Conservation (phyloP, 2,888 invertebrate genomes). For the Vesta saturnalis region DNA sequence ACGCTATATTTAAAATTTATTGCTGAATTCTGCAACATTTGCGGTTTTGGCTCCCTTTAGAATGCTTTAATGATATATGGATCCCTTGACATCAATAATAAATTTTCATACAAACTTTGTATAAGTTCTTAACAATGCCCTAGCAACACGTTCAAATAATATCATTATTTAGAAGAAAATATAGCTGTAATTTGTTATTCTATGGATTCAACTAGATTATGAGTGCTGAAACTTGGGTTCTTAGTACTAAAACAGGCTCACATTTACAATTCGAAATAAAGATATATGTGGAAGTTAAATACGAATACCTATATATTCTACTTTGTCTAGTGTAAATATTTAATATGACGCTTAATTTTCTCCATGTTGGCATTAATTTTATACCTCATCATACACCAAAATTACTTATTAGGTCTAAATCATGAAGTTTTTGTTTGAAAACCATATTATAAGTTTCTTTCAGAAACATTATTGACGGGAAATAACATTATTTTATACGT, state of each 20-base stretch:
- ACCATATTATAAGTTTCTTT: no score
- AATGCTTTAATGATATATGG: constrained; percentile 32
- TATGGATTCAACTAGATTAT: constrained; percentile 26
- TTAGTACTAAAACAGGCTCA: constrained; percentile 12
- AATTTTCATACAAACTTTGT: constrained; percentile 36
- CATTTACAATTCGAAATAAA: constrained; percentile 22
- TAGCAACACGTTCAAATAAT: constrained; percentile 31
- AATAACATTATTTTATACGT: no score
- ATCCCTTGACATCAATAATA: constrained; percentile 35
- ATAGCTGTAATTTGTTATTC: constrained; percentile 31
- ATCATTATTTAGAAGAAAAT: constrained; percentile 23
- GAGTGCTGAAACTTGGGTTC: constrained; percentile 24
- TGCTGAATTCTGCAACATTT: constrained; percentile 31
- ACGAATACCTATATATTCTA: no score
- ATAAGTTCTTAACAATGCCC: constrained; percentile 35
- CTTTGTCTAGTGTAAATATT: no score
- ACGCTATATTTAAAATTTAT: constrained; percentile 34
- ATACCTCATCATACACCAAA: background rate
- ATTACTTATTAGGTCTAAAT: no score
- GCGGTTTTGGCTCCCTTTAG: constrained; percentile 33
- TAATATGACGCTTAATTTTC: no score
- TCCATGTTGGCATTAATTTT: no score
- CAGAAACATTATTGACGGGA: no score
- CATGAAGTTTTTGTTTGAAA: no score
- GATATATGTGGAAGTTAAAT: no score